These are phyloP conservation scores for Phylloscopus collybita DNA, from an alignment of 2,797 vertebrate species.

Conservation along the genomic window DNA sequence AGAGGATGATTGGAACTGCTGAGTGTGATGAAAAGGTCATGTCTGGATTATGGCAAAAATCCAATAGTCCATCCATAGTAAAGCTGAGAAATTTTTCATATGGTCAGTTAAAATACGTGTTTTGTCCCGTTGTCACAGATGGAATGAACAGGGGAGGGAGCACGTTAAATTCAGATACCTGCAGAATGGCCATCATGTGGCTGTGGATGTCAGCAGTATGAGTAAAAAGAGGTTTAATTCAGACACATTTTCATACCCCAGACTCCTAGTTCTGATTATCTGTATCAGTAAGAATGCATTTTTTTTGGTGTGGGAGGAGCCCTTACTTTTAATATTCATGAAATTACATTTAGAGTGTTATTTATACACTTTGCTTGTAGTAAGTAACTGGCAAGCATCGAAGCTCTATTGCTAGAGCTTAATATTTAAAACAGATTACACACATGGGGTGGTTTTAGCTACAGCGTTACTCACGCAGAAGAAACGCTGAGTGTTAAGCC, in stretches of 20 bases:
- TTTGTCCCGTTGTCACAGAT: neutral
- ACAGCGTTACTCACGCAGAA: neutral
- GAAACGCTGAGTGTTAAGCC: neutral
- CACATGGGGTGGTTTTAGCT: neutral
- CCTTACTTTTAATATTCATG: neutral
- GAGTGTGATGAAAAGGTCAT: neutral
- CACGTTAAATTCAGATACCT: neutral
- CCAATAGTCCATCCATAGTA: neutral
- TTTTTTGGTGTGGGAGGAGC: neutral
- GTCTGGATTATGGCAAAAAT: neutral
- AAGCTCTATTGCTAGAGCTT: neutral
- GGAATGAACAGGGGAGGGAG: neutral
- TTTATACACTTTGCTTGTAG: neutral
- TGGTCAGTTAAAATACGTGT: neutral
- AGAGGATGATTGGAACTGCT: neutral
- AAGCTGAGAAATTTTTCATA: neutral
- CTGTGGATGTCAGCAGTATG: neutral
- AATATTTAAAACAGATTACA: constrained; percentile 5
- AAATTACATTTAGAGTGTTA: neutral
- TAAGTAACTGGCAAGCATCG: neutral
- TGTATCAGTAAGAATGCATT: neutral
- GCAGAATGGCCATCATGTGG: neutral
- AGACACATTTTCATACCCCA: neutral
- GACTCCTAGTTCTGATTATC: neutral
- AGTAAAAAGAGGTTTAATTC: neutral